Conservation (phyloP, 2,888 invertebrate species). For the Megalurothrips usitatus region DNA sequence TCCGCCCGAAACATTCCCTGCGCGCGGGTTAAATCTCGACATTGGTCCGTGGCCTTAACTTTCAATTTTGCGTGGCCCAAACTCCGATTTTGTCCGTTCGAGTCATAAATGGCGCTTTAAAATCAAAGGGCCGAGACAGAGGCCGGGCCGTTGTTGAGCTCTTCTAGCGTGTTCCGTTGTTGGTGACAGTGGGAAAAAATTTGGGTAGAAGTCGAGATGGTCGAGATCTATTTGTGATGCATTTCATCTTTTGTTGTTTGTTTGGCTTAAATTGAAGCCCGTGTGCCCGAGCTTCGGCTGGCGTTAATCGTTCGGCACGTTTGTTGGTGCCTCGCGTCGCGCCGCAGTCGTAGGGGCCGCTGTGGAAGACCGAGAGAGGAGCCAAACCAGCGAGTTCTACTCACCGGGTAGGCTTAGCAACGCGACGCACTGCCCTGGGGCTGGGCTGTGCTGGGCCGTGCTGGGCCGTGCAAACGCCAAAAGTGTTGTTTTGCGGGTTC, state of each 20-base stretch:
- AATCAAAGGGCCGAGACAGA: no score
- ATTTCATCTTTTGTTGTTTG: constrained; percentile 14
- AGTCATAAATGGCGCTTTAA: no score
- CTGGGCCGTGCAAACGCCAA: background rate
- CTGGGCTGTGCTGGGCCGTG: background rate
- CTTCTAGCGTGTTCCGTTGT: background rate
- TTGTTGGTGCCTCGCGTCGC: background rate
- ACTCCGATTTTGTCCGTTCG: no score
- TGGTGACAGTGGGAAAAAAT: background rate
- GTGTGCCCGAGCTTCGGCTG: background rate
- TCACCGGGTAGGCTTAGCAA: constrained; percentile 16
- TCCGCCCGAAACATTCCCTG: no score
- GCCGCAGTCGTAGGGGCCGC: background rate
- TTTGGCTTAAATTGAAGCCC: background rate
- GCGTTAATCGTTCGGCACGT: background rate
- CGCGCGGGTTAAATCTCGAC: no score
- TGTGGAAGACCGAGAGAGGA: background rate
- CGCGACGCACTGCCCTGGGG: constrained; percentile 2
- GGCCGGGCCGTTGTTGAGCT: no score
- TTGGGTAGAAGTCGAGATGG: constrained; percentile 8
- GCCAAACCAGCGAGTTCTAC: background rate
- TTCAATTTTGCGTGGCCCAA: no score
- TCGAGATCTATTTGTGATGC: constrained; percentile 20
- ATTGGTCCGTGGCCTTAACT: no score
- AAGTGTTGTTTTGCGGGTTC: background rate